A percentile compares a stretch with the other conserved stretches of the same genome.
These are phyloP conservation scores for Euzetes globulus DNA, from an alignment of 2,888 invertebrate species.

Conservation along the genomic window DNA sequence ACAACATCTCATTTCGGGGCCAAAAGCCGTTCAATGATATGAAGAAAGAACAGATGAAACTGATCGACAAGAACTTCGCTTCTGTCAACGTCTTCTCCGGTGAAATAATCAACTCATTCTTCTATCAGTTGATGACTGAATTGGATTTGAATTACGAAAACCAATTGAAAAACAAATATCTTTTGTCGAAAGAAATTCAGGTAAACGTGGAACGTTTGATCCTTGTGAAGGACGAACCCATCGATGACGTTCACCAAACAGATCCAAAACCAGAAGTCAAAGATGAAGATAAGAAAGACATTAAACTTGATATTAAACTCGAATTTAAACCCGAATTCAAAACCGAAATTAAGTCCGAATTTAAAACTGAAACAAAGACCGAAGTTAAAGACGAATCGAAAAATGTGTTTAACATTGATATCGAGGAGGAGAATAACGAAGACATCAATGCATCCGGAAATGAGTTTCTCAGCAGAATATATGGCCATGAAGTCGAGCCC, in stretches of 20 bases:
- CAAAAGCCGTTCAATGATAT: constrained; percentile 16
- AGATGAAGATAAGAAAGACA: constrained; percentile 1
- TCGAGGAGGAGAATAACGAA: neutral
- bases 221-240: neutral
- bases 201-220: neutral
- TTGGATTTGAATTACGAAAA: constrained; percentile 16
- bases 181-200: neutral
- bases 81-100: neutral
- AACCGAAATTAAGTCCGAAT: neutral
- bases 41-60: neutral
- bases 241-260: neutral
- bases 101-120: neutral
- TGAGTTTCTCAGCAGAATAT: neutral
- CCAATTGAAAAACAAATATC: neutral
- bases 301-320: neutral
- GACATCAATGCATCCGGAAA: neutral
- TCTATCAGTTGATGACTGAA: neutral
- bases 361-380: neutral
- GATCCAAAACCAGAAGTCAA: neutral
- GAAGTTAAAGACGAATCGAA: constrained; percentile 12
- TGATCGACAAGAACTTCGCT: neutral
- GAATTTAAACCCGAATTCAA: constrained; percentile 1
- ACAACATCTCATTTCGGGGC: neutral
- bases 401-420: neutral
- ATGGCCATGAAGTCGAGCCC: neutral